Conservation (phyloP, 2,888 invertebrate species). For the Troides aeacus region DNA sequence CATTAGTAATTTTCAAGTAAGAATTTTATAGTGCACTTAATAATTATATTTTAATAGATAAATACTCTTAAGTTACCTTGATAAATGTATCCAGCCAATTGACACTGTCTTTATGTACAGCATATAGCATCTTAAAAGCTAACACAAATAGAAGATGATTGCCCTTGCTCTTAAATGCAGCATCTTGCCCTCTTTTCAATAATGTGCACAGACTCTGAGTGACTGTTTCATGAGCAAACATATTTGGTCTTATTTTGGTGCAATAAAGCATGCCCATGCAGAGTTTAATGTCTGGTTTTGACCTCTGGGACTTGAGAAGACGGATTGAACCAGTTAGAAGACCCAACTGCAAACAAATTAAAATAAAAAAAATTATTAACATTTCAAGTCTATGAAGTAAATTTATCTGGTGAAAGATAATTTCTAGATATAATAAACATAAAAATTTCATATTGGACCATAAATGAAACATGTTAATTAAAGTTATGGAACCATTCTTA, state of each 20-base stretch:
- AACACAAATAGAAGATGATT: slow-evolving; percentile 90
- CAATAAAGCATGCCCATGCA: slow-evolving; percentile 89
- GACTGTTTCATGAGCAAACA: slow-evolving; percentile 88
- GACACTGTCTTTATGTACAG: slow-evolving; percentile 89
- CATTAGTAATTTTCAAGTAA: too few species aligned
- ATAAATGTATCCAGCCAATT: slow-evolving; percentile 96
- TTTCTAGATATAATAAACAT: too few species aligned
- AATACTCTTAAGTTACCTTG: slow-evolving; percentile 85
- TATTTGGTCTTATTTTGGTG: slow-evolving; percentile 87
- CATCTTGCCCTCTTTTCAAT: slow-evolving; percentile 87
- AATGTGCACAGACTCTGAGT: slow-evolving; percentile 89
- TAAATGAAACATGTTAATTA: too few species aligned
- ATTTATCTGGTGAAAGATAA: too few species aligned
- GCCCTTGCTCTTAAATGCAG: slow-evolving; percentile 87
- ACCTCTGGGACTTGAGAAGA: slow-evolving; percentile 86
- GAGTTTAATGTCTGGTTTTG: slow-evolving; percentile 90
- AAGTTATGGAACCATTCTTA: too few species aligned
- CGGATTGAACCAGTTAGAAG: slow-evolving; percentile 94
- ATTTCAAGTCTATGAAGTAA: too few species aligned
- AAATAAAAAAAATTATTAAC: not conserved
- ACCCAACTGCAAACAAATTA: slow-evolving; percentile 75
- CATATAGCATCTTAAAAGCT: slow-evolving; percentile 90
- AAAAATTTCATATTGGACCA: too few species aligned
- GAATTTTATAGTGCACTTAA: too few species aligned
- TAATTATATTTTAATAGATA: too few species aligned